Percentiles rank a stretch among this genome's conserved stretches.
phyloP scores from a whole-genome alignment of 2,888 invertebrate genomes.

The Drosophila trichaetosa region DNA sequence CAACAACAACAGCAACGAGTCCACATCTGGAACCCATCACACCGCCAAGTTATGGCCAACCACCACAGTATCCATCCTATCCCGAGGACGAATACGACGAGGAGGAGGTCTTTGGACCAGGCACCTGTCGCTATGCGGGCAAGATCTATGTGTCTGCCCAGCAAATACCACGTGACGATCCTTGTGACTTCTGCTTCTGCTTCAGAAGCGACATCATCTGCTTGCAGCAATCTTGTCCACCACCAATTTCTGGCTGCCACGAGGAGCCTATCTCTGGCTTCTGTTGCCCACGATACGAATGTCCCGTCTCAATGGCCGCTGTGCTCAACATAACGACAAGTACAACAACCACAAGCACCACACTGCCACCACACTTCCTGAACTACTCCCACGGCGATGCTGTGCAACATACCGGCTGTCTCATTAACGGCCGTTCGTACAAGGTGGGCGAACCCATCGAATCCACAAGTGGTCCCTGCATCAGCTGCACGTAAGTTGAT shows the following conservation, averaged over 20 bases:
- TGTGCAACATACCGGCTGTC: conserved; percentile 90
- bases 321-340: conserved; percentile 93
- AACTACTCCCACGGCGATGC: conserved; percentile 92
- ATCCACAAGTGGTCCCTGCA: conserved; percentile 95
- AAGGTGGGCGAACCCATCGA: conserved; percentile 93
- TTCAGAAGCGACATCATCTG: conserved; percentile 98
- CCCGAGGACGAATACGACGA: conserved; percentile 91
- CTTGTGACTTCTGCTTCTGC: conserved; percentile 98
- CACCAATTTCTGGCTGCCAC: conserved; percentile 95
- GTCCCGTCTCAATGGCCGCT: conserved; percentile 94
- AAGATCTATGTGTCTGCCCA: conserved; percentile 97
- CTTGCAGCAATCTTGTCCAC: conserved; percentile 97
- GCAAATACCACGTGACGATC: conserved; percentile 97
- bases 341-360: conserved; percentile 94
- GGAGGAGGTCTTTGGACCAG: conserved; percentile 92
- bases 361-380: conserved; percentile 93
- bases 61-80: conserved; percentile 82
- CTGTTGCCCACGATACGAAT: conserved; percentile 97
- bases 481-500: conserved; percentile 95
- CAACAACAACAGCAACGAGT: conserved; percentile 67
- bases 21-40: conserved; percentile 75
- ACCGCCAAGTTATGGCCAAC: conserved; percentile 75
- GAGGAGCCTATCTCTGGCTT: conserved; percentile 97
- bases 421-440: conserved; percentile 93
- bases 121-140: conserved; percentile 96